Evolutionary conservation across 2,888 invertebrate species (phyloP), one percentile per base, ranked within the genome.

Genomic region (Adelognathus sp.): DNA sequence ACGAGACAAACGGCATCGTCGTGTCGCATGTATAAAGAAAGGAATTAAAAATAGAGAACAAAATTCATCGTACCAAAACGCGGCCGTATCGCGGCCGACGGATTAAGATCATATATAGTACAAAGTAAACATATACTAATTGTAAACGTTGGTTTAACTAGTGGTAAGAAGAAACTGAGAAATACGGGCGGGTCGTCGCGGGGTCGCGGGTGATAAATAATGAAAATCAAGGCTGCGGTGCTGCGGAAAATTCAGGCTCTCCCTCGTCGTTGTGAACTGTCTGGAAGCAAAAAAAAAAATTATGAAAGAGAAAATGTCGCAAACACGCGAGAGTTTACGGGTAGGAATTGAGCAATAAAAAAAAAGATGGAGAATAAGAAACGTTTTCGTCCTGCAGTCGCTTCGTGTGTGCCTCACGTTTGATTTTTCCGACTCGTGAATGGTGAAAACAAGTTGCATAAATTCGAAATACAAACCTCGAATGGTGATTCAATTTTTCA

Each of bases 31-130:
- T 71, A 46, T 39, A 79, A 58, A 72, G 39, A 76, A 61, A 44
- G 39, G 71, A 41, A 72, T 41, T 29, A 69, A 50, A 70, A 39
- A 67, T 21, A 29, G 21, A 39, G 44, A 36, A 46, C 29, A 84
- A 85, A 87, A 86, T 86, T 86, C 86, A 86, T 88, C 85, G 88
- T 89, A 89, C 88, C 88, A 89, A 89, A 87, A 85, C 67, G 84
- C 86, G 86, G 84, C 87, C 85, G 78, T 83, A 79, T 80, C 84
- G n/a, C n/a, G 85, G 83, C 85, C 84, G 87, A 86, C 87, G 89
- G 86, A 88, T 90, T 88, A 90, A 90, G 89, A 91, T 91, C 91
- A 87, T 91, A 90, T 90, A 91, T 90, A 91, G 91, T 91, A 91
- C 91, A 91, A 91, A 91, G 85, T 91, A 90, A 91, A 91, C 90